These are phyloP conservation scores for Gonatopus flavifemur DNA, from an alignment of 1,140 invertebrate genomes.

Conservation along the genomic window DNA sequence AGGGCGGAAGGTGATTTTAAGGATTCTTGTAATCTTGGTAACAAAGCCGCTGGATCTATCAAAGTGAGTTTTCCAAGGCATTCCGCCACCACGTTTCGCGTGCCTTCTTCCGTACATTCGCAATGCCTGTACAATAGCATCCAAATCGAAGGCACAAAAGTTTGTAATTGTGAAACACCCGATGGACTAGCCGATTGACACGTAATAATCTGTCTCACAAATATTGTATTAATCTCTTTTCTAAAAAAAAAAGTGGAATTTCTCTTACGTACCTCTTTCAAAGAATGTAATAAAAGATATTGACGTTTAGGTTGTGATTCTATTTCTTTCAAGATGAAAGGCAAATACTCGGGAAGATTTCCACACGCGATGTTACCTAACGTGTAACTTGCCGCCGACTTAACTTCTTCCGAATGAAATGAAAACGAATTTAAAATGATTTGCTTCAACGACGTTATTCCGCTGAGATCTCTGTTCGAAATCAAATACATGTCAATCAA, in stretches of 20 bases:
- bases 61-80: conserved; percentile 96
- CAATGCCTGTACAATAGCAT: conserved; percentile 88
- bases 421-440: conserved; percentile 77
- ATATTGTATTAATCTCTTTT: conserved; percentile 7
- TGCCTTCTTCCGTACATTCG: conserved; percentile 95
- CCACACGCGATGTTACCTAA: conserved; percentile 93
- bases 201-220: conserved; percentile 79
- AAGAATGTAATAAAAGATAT: conserved; percentile 92
- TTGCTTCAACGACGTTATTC: conserved; percentile 71
- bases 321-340: conserved; percentile 93
- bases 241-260: conserved; percentile 11
- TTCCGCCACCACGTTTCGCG: conserved; percentile 97
- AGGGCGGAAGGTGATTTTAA: conserved; percentile 78
- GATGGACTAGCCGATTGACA: conserved; percentile 78
- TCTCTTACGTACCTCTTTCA: conserved; percentile 80
- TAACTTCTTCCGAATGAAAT: conserved; percentile 82
- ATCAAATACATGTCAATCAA: conserved; percentile 3
- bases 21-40: conserved; percentile 79
- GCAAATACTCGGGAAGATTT: conserved; percentile 90
- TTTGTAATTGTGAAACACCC: conserved; percentile 78
- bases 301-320: conserved; percentile 91
- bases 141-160: conserved; percentile 89
- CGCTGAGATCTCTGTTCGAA: conserved; percentile 82
- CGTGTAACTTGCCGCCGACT: conserved; percentile 95
- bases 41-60: conserved; percentile 83